A percentile compares a stretch with the other conserved stretches of the same genome.
Conservation (phyloP, 2,113 vertebrate species). For the Prunella himalayana region DNA sequence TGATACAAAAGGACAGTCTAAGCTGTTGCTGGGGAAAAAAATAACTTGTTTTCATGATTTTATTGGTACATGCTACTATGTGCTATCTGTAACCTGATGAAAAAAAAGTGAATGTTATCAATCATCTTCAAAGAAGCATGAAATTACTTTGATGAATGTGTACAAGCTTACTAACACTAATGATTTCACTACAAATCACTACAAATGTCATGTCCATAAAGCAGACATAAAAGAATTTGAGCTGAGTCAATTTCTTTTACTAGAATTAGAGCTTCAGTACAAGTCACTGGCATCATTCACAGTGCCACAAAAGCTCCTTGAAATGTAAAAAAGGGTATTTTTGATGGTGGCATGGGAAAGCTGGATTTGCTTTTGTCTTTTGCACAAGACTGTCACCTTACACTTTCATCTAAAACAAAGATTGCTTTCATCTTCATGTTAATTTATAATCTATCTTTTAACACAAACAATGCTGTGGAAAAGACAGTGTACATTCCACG, state of each 20-base stretch:
- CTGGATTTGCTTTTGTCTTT: background rate
- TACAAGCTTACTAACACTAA: background rate
- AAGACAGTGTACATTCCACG: background rate
- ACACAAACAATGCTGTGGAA: background rate
- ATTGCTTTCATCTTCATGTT: slow-evolving; percentile 14
- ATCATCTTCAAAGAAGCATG: slow-evolving; percentile 32
- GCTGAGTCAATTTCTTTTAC: background rate
- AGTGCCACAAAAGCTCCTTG: background rate
- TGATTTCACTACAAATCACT: background rate
- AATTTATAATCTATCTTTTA: background rate
- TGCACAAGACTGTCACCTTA: background rate
- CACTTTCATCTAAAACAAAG: background rate
- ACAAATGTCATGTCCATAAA: background rate
- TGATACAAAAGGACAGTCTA: background rate
- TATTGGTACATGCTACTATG: background rate
- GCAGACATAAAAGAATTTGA: slow-evolving; percentile 22
- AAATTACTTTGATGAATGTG: background rate
- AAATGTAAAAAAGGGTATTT: background rate
- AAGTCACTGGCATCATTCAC: background rate
- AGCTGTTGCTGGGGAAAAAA: background rate
- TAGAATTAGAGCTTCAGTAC: background rate
- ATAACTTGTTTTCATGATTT: background rate
- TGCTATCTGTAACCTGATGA: background rate
- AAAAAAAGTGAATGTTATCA: background rate
- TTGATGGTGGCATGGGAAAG: background rate